These are phyloP conservation scores for Ceratina japonica DNA, from an alignment of 1,140 invertebrate species.

Conservation along the genomic window DNA sequence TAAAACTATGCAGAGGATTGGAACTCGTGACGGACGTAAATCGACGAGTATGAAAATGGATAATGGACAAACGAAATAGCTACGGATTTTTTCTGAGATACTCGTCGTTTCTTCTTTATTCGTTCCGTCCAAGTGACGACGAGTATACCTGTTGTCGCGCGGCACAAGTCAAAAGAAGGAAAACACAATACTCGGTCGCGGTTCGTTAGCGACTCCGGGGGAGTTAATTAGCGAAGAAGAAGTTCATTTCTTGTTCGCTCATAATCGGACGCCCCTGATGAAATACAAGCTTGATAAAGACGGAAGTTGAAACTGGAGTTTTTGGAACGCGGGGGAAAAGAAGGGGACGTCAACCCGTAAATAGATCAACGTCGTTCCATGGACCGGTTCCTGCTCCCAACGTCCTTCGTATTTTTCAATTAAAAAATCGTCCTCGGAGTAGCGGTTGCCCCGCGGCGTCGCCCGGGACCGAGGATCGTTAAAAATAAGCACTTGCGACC, in stretches of 20 bases:
- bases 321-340: slow-evolving; percentile 62
- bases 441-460: too few relatives aligned
- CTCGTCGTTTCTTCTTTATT: not conserved
- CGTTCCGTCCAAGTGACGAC: not conserved
- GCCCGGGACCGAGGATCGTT: too few relatives aligned
- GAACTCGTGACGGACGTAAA: too few relatives aligned
- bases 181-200: slow-evolving; percentile 66
- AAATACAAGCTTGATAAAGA: slow-evolving; percentile 78
- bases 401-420: too few relatives aligned
- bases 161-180: slow-evolving; percentile 24
- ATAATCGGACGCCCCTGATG: slow-evolving; percentile 76
- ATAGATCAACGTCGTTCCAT: slow-evolving; percentile 59
- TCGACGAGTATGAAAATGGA: too few relatives aligned
- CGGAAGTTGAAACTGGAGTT: slow-evolving; percentile 70
- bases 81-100: not conserved
- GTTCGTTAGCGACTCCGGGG: slow-evolving; percentile 76
- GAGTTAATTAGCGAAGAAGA: slow-evolving; percentile 78
- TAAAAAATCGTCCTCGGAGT: too few relatives aligned
- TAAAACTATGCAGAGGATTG: too few relatives aligned
- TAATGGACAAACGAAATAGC: too few relatives aligned
- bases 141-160: not conserved
- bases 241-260: slow-evolving; percentile 77
- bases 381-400: not conserved
- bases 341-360: slow-evolving; percentile 46
- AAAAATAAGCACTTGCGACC: too few relatives aligned